Evolutionary conservation across 2,888 invertebrate species (phyloP).

Genomic region (Platyscelio sp.): DNA sequence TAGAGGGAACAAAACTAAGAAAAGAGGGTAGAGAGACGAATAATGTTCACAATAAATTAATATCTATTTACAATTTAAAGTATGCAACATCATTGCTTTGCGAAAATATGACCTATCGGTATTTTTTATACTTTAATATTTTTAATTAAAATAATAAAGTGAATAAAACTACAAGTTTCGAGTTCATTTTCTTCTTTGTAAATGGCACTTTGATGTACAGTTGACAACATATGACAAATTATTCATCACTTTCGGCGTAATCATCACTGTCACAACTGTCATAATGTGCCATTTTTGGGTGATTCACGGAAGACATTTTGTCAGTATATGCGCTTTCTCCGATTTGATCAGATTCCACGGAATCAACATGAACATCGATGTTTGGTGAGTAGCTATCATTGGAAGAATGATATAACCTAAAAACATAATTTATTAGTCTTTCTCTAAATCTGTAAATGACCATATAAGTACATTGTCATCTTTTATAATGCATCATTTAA

Average conservation of each 20-base stretch:
- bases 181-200: conserved; percentile 25
- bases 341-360: conserved; percentile 72
- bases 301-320: conserved; percentile 68
- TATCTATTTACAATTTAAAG: conserved; percentile 79
- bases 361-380: conserved; percentile 87
- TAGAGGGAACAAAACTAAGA: neutral
- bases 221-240: conserved; percentile 54
- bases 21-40: conserved; percentile 19
- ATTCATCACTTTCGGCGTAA: conserved; percentile 84
- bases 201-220: conserved; percentile 4
- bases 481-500: too few species aligned
- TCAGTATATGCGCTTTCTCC: conserved; percentile 60
- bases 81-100: conserved; percentile 73
- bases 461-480: too few species aligned
- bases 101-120: conserved; percentile 71
- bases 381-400: conserved; percentile 90
- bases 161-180: conserved; percentile 43
- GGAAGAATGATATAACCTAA: conserved; percentile 79
- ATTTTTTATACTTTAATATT: conserved; percentile 1
- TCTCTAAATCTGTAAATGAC: too few species aligned
- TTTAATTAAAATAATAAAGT: conserved; percentile 31
- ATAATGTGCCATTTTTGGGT: conserved; percentile 78
- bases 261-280: conserved; percentile 84
- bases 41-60: conserved; percentile 70
- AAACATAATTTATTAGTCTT: too few species aligned